These are phyloP conservation scores for Festucalex cinctus DNA, from an alignment of 2,113 vertebrate genomes.

Conservation along the genomic window DNA sequence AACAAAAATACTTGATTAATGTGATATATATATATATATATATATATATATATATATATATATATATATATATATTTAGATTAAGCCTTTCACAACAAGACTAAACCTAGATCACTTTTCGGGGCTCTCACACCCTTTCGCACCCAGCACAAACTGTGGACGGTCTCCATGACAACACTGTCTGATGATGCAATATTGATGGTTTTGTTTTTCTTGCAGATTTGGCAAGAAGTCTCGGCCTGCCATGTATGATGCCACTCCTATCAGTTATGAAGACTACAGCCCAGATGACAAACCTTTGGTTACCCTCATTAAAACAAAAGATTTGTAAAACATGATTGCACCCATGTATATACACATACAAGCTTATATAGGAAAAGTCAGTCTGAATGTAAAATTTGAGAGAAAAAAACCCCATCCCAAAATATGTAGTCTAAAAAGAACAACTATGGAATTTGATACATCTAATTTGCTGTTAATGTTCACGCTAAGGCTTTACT, in stretches of 20 bases:
- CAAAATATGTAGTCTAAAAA: slow-evolving; percentile 43
- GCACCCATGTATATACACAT: slow-evolving; percentile 3
- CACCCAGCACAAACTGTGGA: neutral
- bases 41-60: no score
- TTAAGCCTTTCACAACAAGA: no score
- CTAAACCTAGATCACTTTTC: no score
- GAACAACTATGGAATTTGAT: slow-evolving; percentile 57
- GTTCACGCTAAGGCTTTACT: slow-evolving; percentile 61
- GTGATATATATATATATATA: no score
- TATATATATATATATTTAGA: no score
- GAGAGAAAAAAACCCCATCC: slow-evolving; percentile 5
- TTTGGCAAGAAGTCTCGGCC: slow-evolving; percentile 97
- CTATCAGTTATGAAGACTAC: slow-evolving; percentile 95
- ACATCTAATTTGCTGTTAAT: slow-evolving; percentile 66
- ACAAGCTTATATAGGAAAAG: slow-evolving; percentile 8
- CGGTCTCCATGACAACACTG: neutral
- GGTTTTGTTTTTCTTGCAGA: slow-evolving; percentile 64
- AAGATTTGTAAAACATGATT: slow-evolving; percentile 88
- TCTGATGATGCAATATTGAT: neutral
- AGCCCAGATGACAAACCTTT: slow-evolving; percentile 97
- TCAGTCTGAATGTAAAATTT: slow-evolving; percentile 49
- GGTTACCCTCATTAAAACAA: slow-evolving; percentile 98
- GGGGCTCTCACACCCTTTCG: neutral
- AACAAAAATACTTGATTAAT: no score
- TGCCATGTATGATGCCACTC: slow-evolving; percentile 95